Evolutionary conservation across 2,888 invertebrate genomes (phyloP).

Genomic region (Lasioglossum oenotherae): DNA sequence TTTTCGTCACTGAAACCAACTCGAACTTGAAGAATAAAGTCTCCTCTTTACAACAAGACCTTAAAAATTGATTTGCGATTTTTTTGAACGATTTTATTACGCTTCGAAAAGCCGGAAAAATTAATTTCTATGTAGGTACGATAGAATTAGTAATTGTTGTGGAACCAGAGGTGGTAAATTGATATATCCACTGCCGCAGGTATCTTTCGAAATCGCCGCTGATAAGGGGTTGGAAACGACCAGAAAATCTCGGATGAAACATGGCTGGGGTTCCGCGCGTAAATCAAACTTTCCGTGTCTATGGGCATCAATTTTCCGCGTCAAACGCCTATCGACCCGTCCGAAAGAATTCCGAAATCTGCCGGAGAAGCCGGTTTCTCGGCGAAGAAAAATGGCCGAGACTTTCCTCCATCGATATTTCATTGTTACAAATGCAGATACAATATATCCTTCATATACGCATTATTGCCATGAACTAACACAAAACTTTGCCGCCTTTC

Average conservation of each 20-base stretch:
- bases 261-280: constrained; percentile 10
- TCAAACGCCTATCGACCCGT: constrained; percentile 2
- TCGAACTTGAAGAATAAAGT: no score
- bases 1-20: no score
- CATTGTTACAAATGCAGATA: not conserved
- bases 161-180: not conserved
- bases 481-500: not conserved
- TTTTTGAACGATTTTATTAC: no score
- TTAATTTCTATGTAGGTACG: not conserved
- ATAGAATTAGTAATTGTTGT: not conserved
- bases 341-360: constrained; percentile 20
- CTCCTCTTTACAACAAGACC: no score
- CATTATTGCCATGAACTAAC: not conserved
- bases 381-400: not conserved
- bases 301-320: constrained; percentile 16
- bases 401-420: not conserved
- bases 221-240: constrained; percentile 9
- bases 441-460: not conserved
- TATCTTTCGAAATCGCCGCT: constrained; percentile 12
- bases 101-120: not conserved
- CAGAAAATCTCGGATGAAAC: constrained; percentile 35
- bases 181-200: not conserved
- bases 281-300: constrained; percentile 36
- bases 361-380: not conserved
- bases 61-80: no score